Evolutionary conservation across 2,888 invertebrate species (phyloP), one percentile per base, ranked within the genome.

Genomic region (Drosophila merina): DNA sequence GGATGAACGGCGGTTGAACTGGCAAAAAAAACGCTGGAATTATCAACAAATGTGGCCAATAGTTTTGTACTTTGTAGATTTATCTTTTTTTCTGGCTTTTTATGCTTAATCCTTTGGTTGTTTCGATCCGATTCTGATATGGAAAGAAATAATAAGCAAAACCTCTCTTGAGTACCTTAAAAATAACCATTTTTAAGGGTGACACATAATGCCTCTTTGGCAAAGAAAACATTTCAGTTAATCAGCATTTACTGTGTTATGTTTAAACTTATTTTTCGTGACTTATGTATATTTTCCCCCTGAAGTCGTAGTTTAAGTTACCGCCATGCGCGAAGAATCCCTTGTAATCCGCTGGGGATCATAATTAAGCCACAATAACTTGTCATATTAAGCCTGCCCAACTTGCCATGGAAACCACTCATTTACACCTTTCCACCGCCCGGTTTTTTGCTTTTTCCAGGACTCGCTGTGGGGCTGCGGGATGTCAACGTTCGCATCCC

Each of bases 401-500:
- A 77, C 77, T 68, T 72, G 36, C n/a, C 48, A 28, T 38, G 49
- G 47, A 55, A 52, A 72, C 58, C 57, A 67, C 47, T 44, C 51
- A 38, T 49, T 57, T 31, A 42, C 50, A 14, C 60, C 31, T 42
- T 31, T 57, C 50, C 14, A 3, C 38, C 38, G 64, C 51, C 10
- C 36, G 3, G n/a, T 36, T 36, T 36, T 49, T 49, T 48, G 62
- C 47, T 51, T 14, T 72, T 74, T 84, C 28, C 82, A 89, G 91
- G 89, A 72, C 81, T 89, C 72, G 80, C 89, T 64, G 75, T 77
- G 71, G 91, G 90, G 66, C 83, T 95, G 72, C 93, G 94, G 66
- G 94, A 95, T 90, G 95, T 95, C 63, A 93, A 93, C 86, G 93
- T 95, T 83, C 92, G 93, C 77, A 94, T 95, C 31, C 96, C 96